Evolutionary conservation across 2,797 vertebrate species (phyloP), one percentile per base, ranked within the genome.

Genomic region (Leucoraja ocellata): DNA sequence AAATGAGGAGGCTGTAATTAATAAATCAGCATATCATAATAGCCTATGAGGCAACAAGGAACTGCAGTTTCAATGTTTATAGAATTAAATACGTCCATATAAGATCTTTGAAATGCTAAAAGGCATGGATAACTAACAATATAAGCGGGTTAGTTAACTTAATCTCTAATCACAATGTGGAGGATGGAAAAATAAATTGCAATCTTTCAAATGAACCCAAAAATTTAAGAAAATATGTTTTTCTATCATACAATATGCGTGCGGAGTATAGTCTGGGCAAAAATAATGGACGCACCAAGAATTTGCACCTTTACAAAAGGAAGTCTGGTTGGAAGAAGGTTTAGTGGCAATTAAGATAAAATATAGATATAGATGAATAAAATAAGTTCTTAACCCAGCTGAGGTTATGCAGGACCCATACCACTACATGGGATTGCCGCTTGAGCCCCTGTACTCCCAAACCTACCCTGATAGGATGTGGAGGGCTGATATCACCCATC

Each of bases 111-210:
- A 92, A 92, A 76, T 8, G 39, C 68, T 74, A 10, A 92, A 92
- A 92, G 73, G 71, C 71, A 54, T 92, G 71, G 71, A 92, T 76
- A 92, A 92, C 73, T 73, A 46, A 74, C 39, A 74, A 92, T 23
- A 46, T 46, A 92, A 76, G 81, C 36, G 46, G 68, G 90, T 74
- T 92, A 92, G 71, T 68, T 25, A n/a, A n/a, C n/a, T n/a, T n/a
- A n/a, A 58, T 54, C 71, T 92, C 39, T 74, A 36, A 76, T 92
- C 90, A 73, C 23, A 92, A 71, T 74, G 68, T 54, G 46, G 71
- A 92, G 39, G 90, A 92, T 21, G 71, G 90, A 28, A 1, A 92
- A 28, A 73, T 39, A 92, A 92, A 92, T 92, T 76, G 90, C 23
- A 13, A 92, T 74, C 39, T 36, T 74, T 92, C 68, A 92, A 92